Evolutionary conservation across 2,888 invertebrate species (phyloP), one percentile per base, ranked within the genome.

Genomic region (Chorisops tibialis): DNA sequence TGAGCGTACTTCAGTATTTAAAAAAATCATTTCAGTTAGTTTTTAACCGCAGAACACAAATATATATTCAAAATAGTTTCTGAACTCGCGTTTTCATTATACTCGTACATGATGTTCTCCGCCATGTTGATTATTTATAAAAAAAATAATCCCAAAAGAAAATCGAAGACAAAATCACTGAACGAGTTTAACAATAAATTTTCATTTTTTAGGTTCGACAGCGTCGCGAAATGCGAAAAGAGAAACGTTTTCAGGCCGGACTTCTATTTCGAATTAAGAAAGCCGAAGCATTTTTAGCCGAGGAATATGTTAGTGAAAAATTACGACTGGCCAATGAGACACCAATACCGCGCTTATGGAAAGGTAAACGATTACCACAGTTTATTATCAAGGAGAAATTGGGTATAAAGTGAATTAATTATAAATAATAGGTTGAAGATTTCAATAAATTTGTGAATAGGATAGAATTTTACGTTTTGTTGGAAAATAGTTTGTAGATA

Each of bases 221-320:
- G 70, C 84, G 83, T 18, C 83, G 91, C 56, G 87, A 88, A 71
- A 79, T 87, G 72, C 81, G 81, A 48, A 92, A 87, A 73, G 93
- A 93, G 72, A 93, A 89, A 71, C 79, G 76, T 4, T 93, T 92
- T 77, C 89, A 92, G 70, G 86, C 85, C 1, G 81, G 81, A 58
- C 79, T 93, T 0, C 78, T 90, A 61, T 79, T 82, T 0, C 82
- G 89, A 73, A 84, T 91, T 11, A 86, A 86, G 73, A 79, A 83
- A 47, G 92, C 91, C 0, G 85, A 91, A 66, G 81, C 82, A 58
- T 94, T 93, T 76, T 85, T 88, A 63, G 88, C 93, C 0, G 87
- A 87, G 67, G 74, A 82, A 52, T 89, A 89, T 73, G 90, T 93
- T 0, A 75, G 80, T 0, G 81, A 83, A 18, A 85, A 86, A 70